These are phyloP conservation scores for Tholera decimalis DNA, from an alignment of 2,888 invertebrate species.

Conservation along the genomic window DNA sequence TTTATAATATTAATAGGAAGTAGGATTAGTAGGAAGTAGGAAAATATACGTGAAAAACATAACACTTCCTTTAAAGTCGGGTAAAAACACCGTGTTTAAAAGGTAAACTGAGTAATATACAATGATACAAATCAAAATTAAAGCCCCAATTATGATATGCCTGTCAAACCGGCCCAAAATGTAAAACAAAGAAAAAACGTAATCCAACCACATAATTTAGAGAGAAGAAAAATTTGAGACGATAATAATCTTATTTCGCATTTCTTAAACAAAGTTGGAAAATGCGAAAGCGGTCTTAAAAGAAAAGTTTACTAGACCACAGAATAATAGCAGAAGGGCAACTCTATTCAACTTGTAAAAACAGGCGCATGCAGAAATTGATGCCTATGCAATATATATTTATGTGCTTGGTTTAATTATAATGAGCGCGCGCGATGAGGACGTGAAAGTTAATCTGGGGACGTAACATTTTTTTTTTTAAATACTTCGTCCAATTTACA, in stretches of 20 bases:
- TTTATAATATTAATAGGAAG: no score
- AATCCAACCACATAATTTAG: constrained; percentile 47
- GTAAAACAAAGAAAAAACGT: constrained; percentile 35
- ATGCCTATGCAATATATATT: no score
- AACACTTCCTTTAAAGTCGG: no score
- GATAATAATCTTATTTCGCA: constrained; percentile 59
- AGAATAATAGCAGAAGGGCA: constrained; percentile 7
- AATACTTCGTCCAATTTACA: no score
- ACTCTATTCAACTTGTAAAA: not conserved
- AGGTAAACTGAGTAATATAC: constrained; percentile 8
- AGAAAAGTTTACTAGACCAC: constrained; percentile 56
- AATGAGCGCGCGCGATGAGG: no score
- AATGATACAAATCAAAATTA: constrained; percentile 35
- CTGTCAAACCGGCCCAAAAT: constrained; percentile 24
- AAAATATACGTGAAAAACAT: no score
- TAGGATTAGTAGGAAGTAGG: no score
- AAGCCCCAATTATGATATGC: constrained; percentile 31
- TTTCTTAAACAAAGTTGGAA: constrained; percentile 60
- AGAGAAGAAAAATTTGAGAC: constrained; percentile 33
- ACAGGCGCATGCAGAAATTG: no score
- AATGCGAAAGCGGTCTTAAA: constrained; percentile 58
- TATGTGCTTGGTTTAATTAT: no score
- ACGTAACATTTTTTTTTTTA: no score
- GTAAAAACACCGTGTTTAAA: not conserved
- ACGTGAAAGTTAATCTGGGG: no score